Evolutionary conservation across 2,113 vertebrate genomes (phyloP), one percentile per base, ranked within the genome.

Genomic region (Crypturellus undulatus): DNA sequence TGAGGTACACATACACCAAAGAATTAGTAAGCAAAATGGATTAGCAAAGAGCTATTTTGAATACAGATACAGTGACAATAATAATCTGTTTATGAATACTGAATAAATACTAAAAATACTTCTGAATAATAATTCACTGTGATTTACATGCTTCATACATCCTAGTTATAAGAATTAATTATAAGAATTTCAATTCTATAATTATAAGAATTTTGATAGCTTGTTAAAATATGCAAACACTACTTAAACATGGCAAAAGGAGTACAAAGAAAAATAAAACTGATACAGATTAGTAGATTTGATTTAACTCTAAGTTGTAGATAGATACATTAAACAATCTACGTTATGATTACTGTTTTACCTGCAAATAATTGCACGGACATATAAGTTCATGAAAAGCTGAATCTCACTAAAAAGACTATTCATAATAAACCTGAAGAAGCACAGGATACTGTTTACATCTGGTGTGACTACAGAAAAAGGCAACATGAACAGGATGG

Each of bases 201-300:
- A 49, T 92, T 95, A 51, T 58, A 73, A 36, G 13, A 20, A 42
- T 64, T 79, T 89, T 82, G 65, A n/a, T 45, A 79, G 28, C 79
- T 90, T 72, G 28, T 88, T 64, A 89, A 70, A 94, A 86, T 78
- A 87, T 77, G 54, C 42, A 89, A 86, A 56, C 82, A 20, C 8
- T 73, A 1, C 0, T 34, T 86, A 94, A 71, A 16, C 54, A 11
- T n/a, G 6, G 25, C 0, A 6, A 49, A 62, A 58, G 12, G 49
- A 49, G 2, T 18, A 59, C 24, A 60, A 76, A 64, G 11, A 21
- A 63, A 7, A 56, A 56, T 6, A 30, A 30, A 30, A 28, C 26
- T 14, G 40, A 4, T 25, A 19, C 4, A 28, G 79, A 56, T 5
- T 10, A 10, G 20, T n/a, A 81, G 22, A 51, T 81, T 67, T 63